Conservation (phyloP, 1,140 invertebrate species). For the Aphidius gifuensis region DNA sequence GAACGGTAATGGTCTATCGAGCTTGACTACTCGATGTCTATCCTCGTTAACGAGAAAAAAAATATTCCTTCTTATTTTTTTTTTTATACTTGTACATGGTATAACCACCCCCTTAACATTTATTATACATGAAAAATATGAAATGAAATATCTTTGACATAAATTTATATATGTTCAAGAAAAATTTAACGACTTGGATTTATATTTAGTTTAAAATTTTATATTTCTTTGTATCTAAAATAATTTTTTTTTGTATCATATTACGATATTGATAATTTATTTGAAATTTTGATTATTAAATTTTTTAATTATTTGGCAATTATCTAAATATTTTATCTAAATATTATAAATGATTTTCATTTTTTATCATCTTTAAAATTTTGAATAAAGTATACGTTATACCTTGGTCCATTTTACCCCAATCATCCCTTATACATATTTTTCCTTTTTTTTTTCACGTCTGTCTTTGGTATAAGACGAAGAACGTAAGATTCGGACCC, state of each 20-base stretch:
- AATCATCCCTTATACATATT: not conserved
- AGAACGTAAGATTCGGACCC: slow-evolving; percentile 7
- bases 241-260: not conserved
- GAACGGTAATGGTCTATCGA: slow-evolving; percentile 18
- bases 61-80: slow-evolving; percentile 6
- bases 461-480: slow-evolving; percentile 8
- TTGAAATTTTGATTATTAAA: too few species aligned
- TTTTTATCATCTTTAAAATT: too few species aligned
- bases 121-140: not conserved
- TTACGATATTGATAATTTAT: too few species aligned
- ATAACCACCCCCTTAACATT: not conserved
- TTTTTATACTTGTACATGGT: not conserved
- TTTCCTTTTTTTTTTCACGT: slow-evolving; percentile 5
- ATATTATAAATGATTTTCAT: too few species aligned
- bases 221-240: slow-evolving; percentile 1
- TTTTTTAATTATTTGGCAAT: too few species aligned
- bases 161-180: slow-evolving; percentile 2
- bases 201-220: not conserved
- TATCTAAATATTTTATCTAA: too few species aligned
- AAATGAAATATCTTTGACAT: not conserved
- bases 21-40: not conserved
- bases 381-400: too few species aligned
- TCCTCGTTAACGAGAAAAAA: slow-evolving; percentile 14
- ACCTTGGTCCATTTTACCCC: too few species aligned
- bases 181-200: not conserved